Conservation (phyloP, 2,113 vertebrate species). For the Ceyx margarethae region DNA sequence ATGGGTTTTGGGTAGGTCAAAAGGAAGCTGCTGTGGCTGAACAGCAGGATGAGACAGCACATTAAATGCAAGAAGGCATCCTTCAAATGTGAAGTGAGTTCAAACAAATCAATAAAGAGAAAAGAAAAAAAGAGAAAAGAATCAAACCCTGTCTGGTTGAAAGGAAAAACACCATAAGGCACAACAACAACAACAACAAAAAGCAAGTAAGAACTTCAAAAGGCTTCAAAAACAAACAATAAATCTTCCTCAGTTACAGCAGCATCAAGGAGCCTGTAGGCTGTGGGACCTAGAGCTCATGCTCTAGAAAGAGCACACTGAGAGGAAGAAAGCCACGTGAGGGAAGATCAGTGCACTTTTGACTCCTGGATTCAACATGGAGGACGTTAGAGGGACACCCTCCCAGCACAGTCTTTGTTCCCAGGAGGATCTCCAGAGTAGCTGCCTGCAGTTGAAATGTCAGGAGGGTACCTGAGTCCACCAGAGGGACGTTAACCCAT, state of each 20-base stretch:
- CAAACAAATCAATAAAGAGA: neutral
- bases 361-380: neutral
- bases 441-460: neutral
- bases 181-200: neutral
- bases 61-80: neutral
- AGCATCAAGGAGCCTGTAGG: neutral
- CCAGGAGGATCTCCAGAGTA: neutral
- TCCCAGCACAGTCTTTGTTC: neutral
- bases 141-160: neutral
- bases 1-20: neutral
- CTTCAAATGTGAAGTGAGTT: neutral
- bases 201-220: neutral
- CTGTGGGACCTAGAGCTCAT: neutral
- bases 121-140: neutral
- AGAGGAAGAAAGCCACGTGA: conserved; percentile 19
- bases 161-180: neutral
- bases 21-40: neutral
- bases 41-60: neutral
- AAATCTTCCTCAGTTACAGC: neutral
- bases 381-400: neutral
- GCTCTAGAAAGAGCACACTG: neutral
- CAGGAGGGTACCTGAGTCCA: neutral
- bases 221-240: neutral
- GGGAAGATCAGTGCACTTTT: neutral
- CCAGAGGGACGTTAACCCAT: neutral